Percentiles rank a stretch among this genome's conserved stretches.
Conservation (phyloP, 1,140 invertebrate genomes). For the Anoplolepis gracilipes region DNA sequence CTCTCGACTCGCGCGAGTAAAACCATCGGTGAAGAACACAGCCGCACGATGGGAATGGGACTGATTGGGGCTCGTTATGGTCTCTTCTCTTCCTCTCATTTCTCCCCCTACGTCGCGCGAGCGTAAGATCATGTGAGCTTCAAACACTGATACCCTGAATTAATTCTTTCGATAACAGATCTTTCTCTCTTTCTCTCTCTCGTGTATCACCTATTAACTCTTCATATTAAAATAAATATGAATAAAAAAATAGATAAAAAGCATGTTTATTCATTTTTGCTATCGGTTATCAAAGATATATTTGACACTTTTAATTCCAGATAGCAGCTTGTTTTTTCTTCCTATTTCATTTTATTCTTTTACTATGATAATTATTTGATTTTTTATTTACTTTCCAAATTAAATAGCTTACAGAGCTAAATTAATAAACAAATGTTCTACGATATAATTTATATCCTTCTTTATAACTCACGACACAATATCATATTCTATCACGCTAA, state of each 20-base stretch:
- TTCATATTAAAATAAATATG: not conserved
- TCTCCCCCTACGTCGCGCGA: not conserved
- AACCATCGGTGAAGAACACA: conserved; percentile 28
- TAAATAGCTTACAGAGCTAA: not conserved
- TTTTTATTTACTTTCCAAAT: not conserved
- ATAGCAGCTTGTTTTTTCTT: not conserved
- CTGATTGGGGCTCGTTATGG: conserved; percentile 38
- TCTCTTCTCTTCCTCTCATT: not conserved
- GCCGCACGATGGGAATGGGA: conserved; percentile 26
- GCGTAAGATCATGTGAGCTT: not conserved
- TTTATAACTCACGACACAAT: not conserved
- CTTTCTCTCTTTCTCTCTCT: too few species aligned
- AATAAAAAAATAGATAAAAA: not conserved
- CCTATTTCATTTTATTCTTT: too few species aligned
- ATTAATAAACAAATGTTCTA: not conserved
- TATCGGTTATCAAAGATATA: not conserved
- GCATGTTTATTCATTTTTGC: not conserved
- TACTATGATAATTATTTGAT: too few species aligned
- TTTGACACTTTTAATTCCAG: not conserved
- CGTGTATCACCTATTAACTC: not conserved
- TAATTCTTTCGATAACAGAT: conserved; percentile 9
- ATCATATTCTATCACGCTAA: not conserved
- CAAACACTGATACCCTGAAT: conserved; percentile 13
- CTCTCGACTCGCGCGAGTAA: conserved; percentile 45
- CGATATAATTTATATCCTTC: not conserved